Base-by-base conservation (phyloP, 2,797 vertebrate genomes). In the Simalia tracyae region DNA sequence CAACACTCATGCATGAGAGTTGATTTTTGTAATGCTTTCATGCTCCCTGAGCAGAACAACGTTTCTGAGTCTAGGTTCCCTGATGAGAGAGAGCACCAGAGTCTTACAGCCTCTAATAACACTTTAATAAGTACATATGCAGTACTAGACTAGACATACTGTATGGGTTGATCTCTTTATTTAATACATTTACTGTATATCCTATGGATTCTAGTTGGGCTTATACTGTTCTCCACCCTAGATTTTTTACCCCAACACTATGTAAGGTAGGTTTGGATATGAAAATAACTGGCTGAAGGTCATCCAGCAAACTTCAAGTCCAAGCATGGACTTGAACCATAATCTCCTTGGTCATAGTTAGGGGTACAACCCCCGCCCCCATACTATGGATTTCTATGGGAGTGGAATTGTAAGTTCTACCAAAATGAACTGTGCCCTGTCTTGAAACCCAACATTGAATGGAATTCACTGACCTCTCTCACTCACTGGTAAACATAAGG, bases 1-100 rank as follows among this genome's bases (percentile, higher is more conserved):
- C 87, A 89, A 86, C 81, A 46, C 54, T 89, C 91, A 86, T 59
- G 81, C 88, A 11, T 72, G 87, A 85, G 61, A 59, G 63, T 14
- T 60, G 9, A 81, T 63, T 22, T 28, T 0, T 15, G 26, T 15
- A 42, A 24, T 15, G 5, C 76, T 60, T 72, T 59, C 87, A 59
- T n/a, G 72, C 60, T 64, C 22, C 7, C 64, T n/a, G 4, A 91
- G 84, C 61, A 56, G 50, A 36, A 36, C 26, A 28, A 28, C 0
- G 1, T n/a, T 68, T 64, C 28, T 31, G 50, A 2, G 26, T 66
- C 64, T 17, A 31, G 46, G 10, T 19, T 19, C 50, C 19, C 5
- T 11, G 76, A 63, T 59, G 36, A 42, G 26, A 84, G 89, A 28
- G 24, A 46, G 36, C 19, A 5, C 10, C 10, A 5, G 22, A 31